Percentiles rank a stretch among this genome's conserved stretches.
These are phyloP conservation scores for Cyclopterus lumpus DNA, from an alignment of 2,797 vertebrate species.

Conservation along the genomic window DNA sequence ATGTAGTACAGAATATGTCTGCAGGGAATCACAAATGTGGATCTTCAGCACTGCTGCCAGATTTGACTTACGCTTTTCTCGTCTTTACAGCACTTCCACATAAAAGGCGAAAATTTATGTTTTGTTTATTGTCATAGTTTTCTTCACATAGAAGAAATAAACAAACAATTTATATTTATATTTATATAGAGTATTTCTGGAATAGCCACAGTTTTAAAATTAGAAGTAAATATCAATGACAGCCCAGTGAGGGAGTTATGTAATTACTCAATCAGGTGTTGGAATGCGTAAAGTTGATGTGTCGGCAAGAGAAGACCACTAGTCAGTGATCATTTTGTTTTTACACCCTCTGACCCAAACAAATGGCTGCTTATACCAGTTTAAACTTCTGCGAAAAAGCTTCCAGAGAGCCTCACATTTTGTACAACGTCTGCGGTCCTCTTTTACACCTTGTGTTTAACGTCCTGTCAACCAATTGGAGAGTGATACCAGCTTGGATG, in stretches of 20 bases:
- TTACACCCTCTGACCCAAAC: not conserved
- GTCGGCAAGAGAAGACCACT: not conserved
- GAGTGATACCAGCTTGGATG: not conserved
- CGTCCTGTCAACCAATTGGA: not conserved
- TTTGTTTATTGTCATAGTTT: constrained; percentile 16
- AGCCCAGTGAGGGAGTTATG: not conserved
- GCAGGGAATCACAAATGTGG: constrained; percentile 35
- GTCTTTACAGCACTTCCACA: not conserved
- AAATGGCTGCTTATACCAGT: not conserved
- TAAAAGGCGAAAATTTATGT: not conserved
- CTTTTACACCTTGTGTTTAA: not conserved
- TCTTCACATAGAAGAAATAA: not conserved
- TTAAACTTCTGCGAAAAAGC: not conserved
- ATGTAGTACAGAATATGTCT: constrained; percentile 52
- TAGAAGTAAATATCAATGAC: not conserved
- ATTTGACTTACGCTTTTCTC: constrained; percentile 2
- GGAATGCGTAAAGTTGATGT: not conserved
- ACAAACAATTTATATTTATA: not conserved
- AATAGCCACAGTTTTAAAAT: constrained; percentile 5
- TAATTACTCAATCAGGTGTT: not conserved
- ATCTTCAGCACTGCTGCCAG: constrained; percentile 16
- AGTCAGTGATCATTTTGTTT: not conserved
- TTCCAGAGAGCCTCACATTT: not conserved
- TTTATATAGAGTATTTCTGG: not conserved
- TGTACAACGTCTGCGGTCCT: not conserved